Conservation (phyloP, 2,888 invertebrate species). For the Apeira syringaria region DNA sequence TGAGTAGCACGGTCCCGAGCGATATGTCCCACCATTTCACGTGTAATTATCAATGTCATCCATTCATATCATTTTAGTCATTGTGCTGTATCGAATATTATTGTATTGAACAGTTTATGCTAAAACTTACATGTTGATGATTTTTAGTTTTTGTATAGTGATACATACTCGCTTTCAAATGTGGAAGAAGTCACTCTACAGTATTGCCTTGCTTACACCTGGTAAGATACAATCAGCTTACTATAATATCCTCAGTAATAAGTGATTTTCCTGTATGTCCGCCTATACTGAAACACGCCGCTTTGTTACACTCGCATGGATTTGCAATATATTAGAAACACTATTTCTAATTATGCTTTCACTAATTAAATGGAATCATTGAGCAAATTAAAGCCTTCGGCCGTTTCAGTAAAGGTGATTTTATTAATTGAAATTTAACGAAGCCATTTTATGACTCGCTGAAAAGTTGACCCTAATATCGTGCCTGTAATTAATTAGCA, state of each 20-base stretch:
- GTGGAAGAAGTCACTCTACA: constrained; percentile 83
- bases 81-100: constrained; percentile 73
- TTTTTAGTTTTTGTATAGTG: constrained; percentile 81
- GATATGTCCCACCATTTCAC: constrained; percentile 50
- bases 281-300: constrained; percentile 74
- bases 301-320: constrained; percentile 48
- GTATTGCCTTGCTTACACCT: constrained; percentile 83
- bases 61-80: constrained; percentile 71
- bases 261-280: constrained; percentile 70
- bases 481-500: constrained; percentile 5
- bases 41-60: constrained; percentile 55
- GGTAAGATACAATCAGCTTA: constrained; percentile 83
- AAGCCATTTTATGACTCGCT: constrained; percentile 67
- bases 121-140: constrained; percentile 78
- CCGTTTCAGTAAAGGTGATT: constrained; percentile 73
- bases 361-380: constrained; percentile 28
- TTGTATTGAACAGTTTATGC: constrained; percentile 78
- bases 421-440: constrained; percentile 64
- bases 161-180: constrained; percentile 82
- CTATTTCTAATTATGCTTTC: constrained; percentile 35
- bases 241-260: constrained; percentile 80
- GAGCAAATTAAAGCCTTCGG: constrained; percentile 42
- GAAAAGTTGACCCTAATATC: constrained; percentile 58
- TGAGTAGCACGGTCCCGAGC: constrained; percentile 28
- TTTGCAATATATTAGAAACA: constrained; percentile 40